Base-by-base conservation (phyloP, 2,113 vertebrate species). In the Etheostoma spectabile region DNA sequence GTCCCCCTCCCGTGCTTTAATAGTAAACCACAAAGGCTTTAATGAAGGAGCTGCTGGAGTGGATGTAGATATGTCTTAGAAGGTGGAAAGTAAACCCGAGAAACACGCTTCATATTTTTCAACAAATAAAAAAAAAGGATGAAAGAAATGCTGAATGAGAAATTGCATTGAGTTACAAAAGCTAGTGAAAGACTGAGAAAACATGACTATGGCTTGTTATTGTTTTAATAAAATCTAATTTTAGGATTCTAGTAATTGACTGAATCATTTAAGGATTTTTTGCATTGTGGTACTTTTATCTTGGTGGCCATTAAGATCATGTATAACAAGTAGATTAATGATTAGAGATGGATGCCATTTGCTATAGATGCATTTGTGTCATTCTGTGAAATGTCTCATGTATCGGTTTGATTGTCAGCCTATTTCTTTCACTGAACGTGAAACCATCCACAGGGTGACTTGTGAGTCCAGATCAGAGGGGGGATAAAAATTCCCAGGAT, bases 401-500 rank as follows among this genome's bases (percentile, higher is more conserved):
- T 19, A 15, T 46, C 30, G 15, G 2, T 72, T 11, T 7, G 6
- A 27, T 48, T 18, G 27, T 42, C 49, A 24, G 22, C 19, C 1
- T 3, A 5, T 67, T 60, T 81, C 55, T 45, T 48, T 52, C 21
- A 46, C 45, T 77, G 27, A 46, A 65, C 73, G 63, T 79, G 65
- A 75, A 89, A 90, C 51, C 19, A 60, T 55, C 19, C 57, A 62
- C 46, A 45, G 11, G 33, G 4, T n/a, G 27, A 86, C 75, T 77
- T 83, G 46, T 77, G 85, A 67, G 57, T 12, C 49, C 80, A 85
- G 79, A 83, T 81, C 75, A 85, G 79, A 86, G 60, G 3, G 2
- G 46, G 59, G 72, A 85, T 85, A 55, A 70, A 83, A 85, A 86
- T 87, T 91, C 86, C 71, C 76, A 88, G 66, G 52, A 89, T 91